Conservation (phyloP, 2,113 vertebrate genomes). For the Bubalus kerabau region DNA sequence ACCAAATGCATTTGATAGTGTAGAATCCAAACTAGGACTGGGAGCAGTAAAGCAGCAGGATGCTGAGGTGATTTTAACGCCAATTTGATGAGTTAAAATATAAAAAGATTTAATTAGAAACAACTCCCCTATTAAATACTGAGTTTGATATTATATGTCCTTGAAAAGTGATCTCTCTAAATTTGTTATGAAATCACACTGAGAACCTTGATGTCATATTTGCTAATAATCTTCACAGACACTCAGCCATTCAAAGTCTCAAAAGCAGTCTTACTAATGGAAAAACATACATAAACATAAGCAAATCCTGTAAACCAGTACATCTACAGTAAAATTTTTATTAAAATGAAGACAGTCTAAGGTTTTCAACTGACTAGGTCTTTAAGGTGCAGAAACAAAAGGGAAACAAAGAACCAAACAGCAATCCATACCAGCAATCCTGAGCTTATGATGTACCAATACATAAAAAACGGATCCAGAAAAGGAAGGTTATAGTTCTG, state of each 20-base stretch:
- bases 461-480: not conserved
- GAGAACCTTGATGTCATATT: constrained; percentile 45
- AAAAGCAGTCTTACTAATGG: constrained; percentile 49
- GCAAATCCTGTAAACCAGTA: not conserved
- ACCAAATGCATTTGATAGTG: not conserved
- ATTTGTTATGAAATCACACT: constrained; percentile 48
- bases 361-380: not conserved
- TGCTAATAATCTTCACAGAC: constrained; percentile 48
- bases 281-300: constrained; percentile 36
- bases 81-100: not conserved
- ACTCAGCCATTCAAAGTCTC: constrained; percentile 19
- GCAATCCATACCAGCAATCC: not conserved
- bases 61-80: not conserved
- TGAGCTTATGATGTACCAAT: not conserved
- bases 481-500: not conserved
- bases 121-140: constrained; percentile 24
- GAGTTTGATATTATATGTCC: not conserved
- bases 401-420: not conserved
- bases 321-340: not conserved
- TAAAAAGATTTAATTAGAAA: constrained; percentile 25
- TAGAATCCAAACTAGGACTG: not conserved
- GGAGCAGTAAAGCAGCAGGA: not conserved
- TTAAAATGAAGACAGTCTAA: not conserved
- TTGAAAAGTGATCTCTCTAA: constrained; percentile 21
- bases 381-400: constrained; percentile 13